A percentile compares a stretch with the other conserved stretches of the same genome.
Conservation (phyloP, 2,797 vertebrate species). For the Sebastes alutus region DNA sequence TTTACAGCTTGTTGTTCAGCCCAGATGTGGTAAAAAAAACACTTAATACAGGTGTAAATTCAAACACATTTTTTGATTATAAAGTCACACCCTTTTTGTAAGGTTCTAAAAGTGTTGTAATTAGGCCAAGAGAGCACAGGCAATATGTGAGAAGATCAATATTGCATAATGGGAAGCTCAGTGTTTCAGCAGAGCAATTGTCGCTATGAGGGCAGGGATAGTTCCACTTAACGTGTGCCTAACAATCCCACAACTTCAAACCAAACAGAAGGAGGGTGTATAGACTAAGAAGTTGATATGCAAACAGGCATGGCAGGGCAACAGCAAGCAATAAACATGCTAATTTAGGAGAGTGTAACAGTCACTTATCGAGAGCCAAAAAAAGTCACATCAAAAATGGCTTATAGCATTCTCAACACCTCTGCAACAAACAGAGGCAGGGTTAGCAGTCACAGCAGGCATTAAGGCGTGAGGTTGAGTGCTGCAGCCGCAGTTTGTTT, state of each 20-base stretch:
- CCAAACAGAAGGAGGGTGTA: conserved; percentile 60
- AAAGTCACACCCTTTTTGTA: neutral
- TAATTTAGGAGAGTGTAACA: conserved; percentile 78
- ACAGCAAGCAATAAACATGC: conserved; percentile 85
- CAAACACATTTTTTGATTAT: neutral
- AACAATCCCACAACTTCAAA: conserved; percentile 67
- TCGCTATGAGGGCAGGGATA: conserved; percentile 36
- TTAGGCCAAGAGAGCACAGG: conserved; percentile 29
- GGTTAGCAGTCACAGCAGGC: conserved; percentile 41
- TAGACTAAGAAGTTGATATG: conserved; percentile 77
- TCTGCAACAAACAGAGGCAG: conserved; percentile 45
- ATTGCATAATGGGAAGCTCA: conserved; percentile 51
- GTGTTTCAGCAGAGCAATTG: conserved; percentile 49
- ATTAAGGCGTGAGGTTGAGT: conserved; percentile 22
- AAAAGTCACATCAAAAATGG: conserved; percentile 58
- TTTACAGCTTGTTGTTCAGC: neutral
- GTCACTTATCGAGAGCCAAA: conserved; percentile 75
- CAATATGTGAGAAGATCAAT: conserved; percentile 41
- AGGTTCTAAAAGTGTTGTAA: conserved; percentile 40
- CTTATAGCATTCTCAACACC: conserved; percentile 56
- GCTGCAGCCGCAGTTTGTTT: conserved; percentile 51
- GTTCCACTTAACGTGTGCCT: conserved; percentile 66
- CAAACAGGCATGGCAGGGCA: conserved; percentile 76
- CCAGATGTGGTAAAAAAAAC: neutral
- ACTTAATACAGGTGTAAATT: neutral